Evolutionary conservation across 2,797 vertebrate genomes (phyloP), one percentile per base, ranked within the genome.

Genomic region (Semotilus atromaculatus): DNA sequence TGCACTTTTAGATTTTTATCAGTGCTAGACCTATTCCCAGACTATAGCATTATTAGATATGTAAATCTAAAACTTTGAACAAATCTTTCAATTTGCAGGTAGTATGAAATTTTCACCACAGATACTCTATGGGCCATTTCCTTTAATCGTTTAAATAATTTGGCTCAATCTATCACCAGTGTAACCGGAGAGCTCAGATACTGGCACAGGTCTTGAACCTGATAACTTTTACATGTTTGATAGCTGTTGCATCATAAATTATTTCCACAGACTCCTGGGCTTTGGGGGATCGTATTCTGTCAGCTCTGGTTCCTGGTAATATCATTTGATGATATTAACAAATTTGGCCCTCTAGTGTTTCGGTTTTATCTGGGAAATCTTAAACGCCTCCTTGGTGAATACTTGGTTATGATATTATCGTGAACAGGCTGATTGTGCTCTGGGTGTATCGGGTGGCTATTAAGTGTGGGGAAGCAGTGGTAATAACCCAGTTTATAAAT

Each of bases 271-370:
- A 93, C 93, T 86, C 78, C 81, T 86, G 89, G 94, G 94, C 96
- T 96, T 95, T 89, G 87, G 93, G 96, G 97, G 93, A 97, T 97
- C 95, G 88, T 95, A 95, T 96, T 96, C 95, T 96, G 96, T 96
- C 97, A 95, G 95, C 94, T 97, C 95, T 91, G 96, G 97, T 97
- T 98, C 96, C 93, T 95, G 96, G 95, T 99, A 97, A 97, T 97
- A 97, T 97, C 95, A 95, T 96, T 97, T 98, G 97, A 97, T 96
- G 97, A 96, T 97, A 99, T 99, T 99, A 99, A 97, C 97, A 97
- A 96, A 97, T 96, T 97, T 97, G 96, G 93, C 93, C 95, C 96
- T 97, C 97, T 99, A 98, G 96, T 96, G 96, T 99, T 98, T 98
- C 98, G 94, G 93, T 92, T 95, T 96, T 97, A 97, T 98, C 97